Base-by-base conservation (phyloP, 1,140 invertebrate species). In the Drosophila rufa region DNA sequence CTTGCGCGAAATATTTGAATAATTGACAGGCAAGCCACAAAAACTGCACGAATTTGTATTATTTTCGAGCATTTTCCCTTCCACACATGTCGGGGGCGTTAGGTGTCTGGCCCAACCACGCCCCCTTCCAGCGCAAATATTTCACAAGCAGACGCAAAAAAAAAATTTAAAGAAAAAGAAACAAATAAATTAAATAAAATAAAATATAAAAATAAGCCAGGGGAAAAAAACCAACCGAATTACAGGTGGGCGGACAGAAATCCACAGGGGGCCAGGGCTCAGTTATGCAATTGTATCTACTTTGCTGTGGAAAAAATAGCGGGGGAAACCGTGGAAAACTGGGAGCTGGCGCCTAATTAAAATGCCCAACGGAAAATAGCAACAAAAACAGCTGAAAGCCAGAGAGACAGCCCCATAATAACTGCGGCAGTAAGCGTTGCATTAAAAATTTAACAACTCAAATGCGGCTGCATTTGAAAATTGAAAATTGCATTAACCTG, bases 401-500 rank as follows among this genome's bases (percentile, higher is more conserved):
- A 65, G 15, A 60, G 38, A 33, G 55, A 33, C 22, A 61, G 36
- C 8, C 40, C 40, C 43, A 38, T 62, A 74, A 59, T 62, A 76
- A 22, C 17, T 47, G 30, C 50, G 12, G 50, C 45, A 42, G 57
- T 57, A 45, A 78, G 59, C 68, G 71, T 69, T 66, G 65, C 67
- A 77, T 77, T 80, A 79, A 58, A 66, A 74, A 82, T 82, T 65
- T 57, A 78, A 82, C 71, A 73, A 38, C 67, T 58, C 43, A 81
- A 71, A 71, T 74, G 75, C 53, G 71, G 33, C 68, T 62, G 69
- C 75, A 79, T 81, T 78, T 70, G 65, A 75, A 64, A 55, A 61
- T 36, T 53, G 46, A 36, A 84, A 86, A 86, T 79, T 86, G 79
- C 82, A 82, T 86, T 80, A 79, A 80, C 76, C 82, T 81, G 50